These are phyloP conservation scores for Acanthacorydalis orientalis DNA, from an alignment of 2,888 invertebrate genomes.

Conservation along the genomic window DNA sequence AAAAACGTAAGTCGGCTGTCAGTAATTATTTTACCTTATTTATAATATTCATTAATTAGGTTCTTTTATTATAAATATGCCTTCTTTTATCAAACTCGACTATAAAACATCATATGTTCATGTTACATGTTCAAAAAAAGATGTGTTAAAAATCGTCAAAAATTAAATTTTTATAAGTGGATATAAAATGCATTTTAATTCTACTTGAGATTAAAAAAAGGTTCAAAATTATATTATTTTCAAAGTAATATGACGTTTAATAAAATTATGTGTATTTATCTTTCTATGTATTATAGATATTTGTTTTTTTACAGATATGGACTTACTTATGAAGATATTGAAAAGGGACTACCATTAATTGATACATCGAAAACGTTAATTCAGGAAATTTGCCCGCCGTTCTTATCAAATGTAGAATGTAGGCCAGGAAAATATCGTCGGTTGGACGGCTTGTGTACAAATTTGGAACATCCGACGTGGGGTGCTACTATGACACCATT, in stretches of 20 bases:
- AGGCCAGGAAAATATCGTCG: slow-evolving; percentile 76
- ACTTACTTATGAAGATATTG: slow-evolving; percentile 68
- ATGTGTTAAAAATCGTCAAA: too few species aligned
- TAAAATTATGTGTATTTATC: neutral
- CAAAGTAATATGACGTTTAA: too few species aligned
- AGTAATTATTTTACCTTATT: neutral
- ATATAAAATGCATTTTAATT: too few species aligned
- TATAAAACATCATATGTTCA: too few species aligned
- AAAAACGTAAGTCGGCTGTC: slow-evolving; percentile 47
- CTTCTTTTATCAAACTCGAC: too few species aligned
- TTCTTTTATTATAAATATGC: neutral
- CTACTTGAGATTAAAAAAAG: too few species aligned
- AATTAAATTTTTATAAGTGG: too few species aligned
- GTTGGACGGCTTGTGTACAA: slow-evolving; percentile 77
- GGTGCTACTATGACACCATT: slow-evolving; percentile 74
- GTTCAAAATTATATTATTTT: too few species aligned
- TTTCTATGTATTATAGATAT: too few species aligned
- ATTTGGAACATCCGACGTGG: slow-evolving; percentile 78
- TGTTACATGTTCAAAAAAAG: too few species aligned
- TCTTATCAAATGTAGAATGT: slow-evolving; percentile 74
- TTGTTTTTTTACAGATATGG: slow-evolving; percentile 51
- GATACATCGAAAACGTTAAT: slow-evolving; percentile 79
- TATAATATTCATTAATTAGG: slow-evolving; percentile 4
- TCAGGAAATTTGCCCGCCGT: slow-evolving; percentile 74
- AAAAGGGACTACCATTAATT: slow-evolving; percentile 70